Evolutionary conservation across 2,888 invertebrate species (phyloP).

Genomic region (Spicauda simplicius): DNA sequence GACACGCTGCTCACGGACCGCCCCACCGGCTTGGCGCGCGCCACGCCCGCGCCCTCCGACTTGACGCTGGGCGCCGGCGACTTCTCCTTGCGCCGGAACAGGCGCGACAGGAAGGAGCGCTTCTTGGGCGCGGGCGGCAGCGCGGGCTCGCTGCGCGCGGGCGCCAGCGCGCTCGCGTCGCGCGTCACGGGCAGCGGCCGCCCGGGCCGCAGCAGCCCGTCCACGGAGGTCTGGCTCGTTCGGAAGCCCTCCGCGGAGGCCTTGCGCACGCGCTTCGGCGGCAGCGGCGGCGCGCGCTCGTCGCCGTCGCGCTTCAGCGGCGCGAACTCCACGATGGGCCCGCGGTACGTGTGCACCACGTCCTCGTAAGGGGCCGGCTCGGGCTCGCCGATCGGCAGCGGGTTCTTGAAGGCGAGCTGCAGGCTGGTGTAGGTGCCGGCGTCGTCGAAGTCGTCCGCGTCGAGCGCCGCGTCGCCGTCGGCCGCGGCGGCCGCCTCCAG

Average conservation of each 20-base stretch:
- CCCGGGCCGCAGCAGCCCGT: conserved; percentile 71
- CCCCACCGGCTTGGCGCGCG: conserved; percentile 82
- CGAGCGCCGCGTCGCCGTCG: conserved; percentile 68
- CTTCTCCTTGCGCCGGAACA: conserved; percentile 74
- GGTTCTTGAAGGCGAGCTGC: conserved; percentile 94
- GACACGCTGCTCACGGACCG: conserved; percentile 87
- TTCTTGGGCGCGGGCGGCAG: conserved; percentile 75
- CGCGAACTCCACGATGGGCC: conserved; percentile 81
- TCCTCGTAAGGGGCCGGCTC: conserved; percentile 85
- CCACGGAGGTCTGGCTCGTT: conserved; percentile 74
- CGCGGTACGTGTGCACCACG: conserved; percentile 77
- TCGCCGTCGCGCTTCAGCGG: conserved; percentile 83
- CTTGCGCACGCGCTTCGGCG: conserved; percentile 91
- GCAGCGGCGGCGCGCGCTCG: conserved; percentile 90
- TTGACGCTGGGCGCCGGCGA: conserved; percentile 77
- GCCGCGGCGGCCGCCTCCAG: conserved; percentile 72
- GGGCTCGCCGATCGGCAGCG: conserved; percentile 85
- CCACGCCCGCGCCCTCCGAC: conserved; percentile 74
- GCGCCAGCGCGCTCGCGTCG: conserved; percentile 47
- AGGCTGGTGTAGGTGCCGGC: conserved; percentile 93
- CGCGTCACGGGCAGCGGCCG: conserved; percentile 63
- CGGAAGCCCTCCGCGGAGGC: conserved; percentile 66
- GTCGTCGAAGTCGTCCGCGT: conserved; percentile 89
- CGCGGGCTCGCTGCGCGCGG: conserved; percentile 72
- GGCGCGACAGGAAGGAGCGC: conserved; percentile 76